These are phyloP conservation scores for Pseudomyrmex pallidus DNA, from an alignment of 1,140 invertebrate genomes.

Conservation along the genomic window DNA sequence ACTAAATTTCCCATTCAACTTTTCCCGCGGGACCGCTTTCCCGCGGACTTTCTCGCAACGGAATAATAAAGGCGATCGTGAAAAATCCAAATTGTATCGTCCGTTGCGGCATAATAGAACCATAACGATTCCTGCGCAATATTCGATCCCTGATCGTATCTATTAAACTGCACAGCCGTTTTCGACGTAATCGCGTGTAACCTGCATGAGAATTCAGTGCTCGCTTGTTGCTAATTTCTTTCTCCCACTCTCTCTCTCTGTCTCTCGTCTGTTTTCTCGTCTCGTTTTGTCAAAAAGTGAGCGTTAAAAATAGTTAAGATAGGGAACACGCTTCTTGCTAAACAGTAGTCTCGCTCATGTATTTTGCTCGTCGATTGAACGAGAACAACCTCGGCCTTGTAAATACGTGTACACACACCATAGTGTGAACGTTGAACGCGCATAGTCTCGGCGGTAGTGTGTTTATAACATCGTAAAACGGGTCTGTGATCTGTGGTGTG, in stretches of 20 bases:
- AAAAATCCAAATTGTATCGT: slow-evolving; percentile 70
- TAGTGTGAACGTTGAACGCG: not conserved
- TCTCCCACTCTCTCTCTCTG: not conserved
- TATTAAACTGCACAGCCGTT: not conserved
- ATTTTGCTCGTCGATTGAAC: no score
- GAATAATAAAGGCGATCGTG: slow-evolving; percentile 62
- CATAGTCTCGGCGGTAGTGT: not conserved
- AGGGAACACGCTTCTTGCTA: no score
- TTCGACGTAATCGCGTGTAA: not conserved
- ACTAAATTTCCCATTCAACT: slow-evolving; percentile 72
- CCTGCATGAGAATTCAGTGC: not conserved
- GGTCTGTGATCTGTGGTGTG: slow-evolving; percentile 9
- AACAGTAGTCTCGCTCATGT: no score
- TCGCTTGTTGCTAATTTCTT: not conserved
- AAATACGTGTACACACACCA: no score
- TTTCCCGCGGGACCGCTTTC: slow-evolving; percentile 63
- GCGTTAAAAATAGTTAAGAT: no score
- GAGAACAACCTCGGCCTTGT: no score
- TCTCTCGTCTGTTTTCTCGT: not conserved
- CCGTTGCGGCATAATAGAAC: slow-evolving; percentile 35
- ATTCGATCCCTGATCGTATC: not conserved
- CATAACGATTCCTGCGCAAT: slow-evolving; percentile 35
- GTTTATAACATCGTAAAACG: slow-evolving; percentile 6
- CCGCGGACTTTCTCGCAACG: slow-evolving; percentile 35
- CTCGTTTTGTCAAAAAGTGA: no score